Base-by-base conservation (phyloP, 2,888 invertebrate genomes). In the Auanema sp. region DNA sequence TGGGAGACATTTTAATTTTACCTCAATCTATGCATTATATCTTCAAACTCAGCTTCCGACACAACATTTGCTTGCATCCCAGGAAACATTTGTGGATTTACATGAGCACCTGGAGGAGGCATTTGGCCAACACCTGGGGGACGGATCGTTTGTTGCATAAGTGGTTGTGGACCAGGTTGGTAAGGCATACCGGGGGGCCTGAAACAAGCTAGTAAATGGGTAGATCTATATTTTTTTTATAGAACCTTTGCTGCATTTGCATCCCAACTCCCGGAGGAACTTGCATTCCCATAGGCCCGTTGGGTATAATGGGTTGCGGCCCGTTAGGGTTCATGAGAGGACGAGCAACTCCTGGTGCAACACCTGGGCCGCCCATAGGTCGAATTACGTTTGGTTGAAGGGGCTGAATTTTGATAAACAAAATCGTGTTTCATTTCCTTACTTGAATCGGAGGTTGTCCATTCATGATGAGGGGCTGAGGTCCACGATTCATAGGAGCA, bases 11-110 rank as follows among this genome's bases (percentile, higher is more conserved):
- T 33, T 40, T 40, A 33, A 52, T 21, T n/a, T 23, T 8, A 60
- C 43, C 67, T 61, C 86, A 98, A 98, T 71, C 97, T 89, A 63
- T 91, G 90, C 92, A 98, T 95, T 61, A 95, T 92, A 85, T 98
- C 98, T 85, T 98, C 97, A 86, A 96, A 96, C 87, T 98, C 98
- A 43, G 91, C 91, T 86, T 97, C 97, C 63, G 84, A 84, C 71
- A 90, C 68, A 10, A 78, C 59, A 6, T 54, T 51, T 12, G 42
- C 52, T 41, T 68, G 68, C 54, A 68, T 64, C 47, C 62, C 60
- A 10, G 71, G 66, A 60, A 68, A 68, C 65, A 71, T 68, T 60
- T 70, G 69, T 14, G 73, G 73, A 64, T 73, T 73, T 6, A 73
- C 66, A 52, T 73, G 73, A 12, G 70, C 70, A 68, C 72, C 72